Evolutionary conservation across 2,113 vertebrate species (phyloP).

Genomic region (Sciurus niger): DNA sequence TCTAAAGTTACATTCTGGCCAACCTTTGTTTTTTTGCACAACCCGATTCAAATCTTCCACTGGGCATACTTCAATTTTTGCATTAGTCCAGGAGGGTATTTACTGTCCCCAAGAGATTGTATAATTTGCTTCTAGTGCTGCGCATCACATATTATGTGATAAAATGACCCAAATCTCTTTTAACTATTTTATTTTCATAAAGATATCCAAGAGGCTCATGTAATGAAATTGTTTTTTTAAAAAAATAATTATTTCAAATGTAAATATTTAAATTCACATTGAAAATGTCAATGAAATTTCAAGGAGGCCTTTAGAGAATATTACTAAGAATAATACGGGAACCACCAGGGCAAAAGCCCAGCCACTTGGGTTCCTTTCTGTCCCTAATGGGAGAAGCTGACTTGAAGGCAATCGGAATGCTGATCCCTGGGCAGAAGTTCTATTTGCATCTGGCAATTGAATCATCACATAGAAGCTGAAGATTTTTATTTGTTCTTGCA

Average conservation of each 20-base stretch:
- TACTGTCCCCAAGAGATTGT: background rate
- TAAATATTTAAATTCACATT: slow-evolving; percentile 64
- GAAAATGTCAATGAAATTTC: slow-evolving; percentile 11
- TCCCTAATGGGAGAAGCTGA: background rate
- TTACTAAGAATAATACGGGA: slow-evolving; percentile 7
- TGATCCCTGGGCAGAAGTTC: background rate
- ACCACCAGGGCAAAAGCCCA: background rate
- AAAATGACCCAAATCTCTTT: slow-evolving; percentile 6
- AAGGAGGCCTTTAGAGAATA: slow-evolving; percentile 35
- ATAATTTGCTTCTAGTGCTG: slow-evolving; percentile 14
- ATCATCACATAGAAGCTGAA: background rate
- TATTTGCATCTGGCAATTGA: background rate
- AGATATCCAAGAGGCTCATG: background rate
- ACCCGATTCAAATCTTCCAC: slow-evolving; percentile 33
- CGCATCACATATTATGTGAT: slow-evolving; percentile 2
- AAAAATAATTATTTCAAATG: slow-evolving; percentile 42
- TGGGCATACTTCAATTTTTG: slow-evolving; percentile 15
- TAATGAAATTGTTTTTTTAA: slow-evolving; percentile 45
- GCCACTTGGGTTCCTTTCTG: background rate
- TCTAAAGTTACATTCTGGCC: background rate
- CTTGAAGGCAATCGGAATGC: background rate
- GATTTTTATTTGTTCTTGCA: background rate
- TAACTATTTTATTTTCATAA: slow-evolving; percentile 49
- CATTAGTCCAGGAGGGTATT: slow-evolving; percentile 27
- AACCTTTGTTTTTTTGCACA: slow-evolving; percentile 28